phyloP scores from a whole-genome alignment of 2,113 vertebrate genomes.

The Spea bombifrons region DNA sequence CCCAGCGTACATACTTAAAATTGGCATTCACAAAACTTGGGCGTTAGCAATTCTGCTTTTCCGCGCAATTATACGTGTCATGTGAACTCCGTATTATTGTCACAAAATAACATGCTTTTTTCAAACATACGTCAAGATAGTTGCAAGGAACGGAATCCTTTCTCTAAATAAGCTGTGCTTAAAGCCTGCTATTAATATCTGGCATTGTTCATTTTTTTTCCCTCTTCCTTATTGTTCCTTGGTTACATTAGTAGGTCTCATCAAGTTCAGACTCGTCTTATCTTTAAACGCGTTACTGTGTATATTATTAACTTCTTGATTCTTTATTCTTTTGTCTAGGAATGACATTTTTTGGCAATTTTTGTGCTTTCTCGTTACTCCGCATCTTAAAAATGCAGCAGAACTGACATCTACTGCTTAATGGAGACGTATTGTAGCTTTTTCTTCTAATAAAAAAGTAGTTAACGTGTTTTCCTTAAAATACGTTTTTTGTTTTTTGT shows the following conservation, averaged over 20 bases:
- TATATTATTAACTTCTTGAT: slow-evolving; percentile 39
- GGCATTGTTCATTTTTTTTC: slow-evolving; percentile 30
- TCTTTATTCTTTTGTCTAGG: slow-evolving; percentile 43
- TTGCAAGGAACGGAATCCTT: not conserved
- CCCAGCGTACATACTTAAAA: too few relatives aligned
- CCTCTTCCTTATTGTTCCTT: slow-evolving; percentile 21
- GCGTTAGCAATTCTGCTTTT: not conserved
- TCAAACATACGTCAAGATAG: not conserved
- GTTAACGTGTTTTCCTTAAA: slow-evolving; percentile 21
- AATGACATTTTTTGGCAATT: slow-evolving; percentile 46
- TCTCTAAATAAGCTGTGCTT: slow-evolving; percentile 6
- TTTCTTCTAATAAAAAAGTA: slow-evolving; percentile 21
- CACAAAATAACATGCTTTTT: not conserved
- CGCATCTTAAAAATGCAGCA: slow-evolving; percentile 28
- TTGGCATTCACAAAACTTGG: too few relatives aligned
- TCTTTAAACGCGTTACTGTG: slow-evolving; percentile 30
- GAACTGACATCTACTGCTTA: slow-evolving; percentile 19
- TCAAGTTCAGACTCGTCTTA: slow-evolving; percentile 27
- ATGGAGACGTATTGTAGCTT: slow-evolving; percentile 25
- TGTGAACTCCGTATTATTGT: not conserved
- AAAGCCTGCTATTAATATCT: slow-evolving; percentile 40
- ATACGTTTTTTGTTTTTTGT: too few relatives aligned
- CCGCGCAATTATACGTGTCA: not conserved
- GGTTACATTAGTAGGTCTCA: slow-evolving; percentile 2
- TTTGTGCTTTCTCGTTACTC: slow-evolving; percentile 35